These are phyloP conservation scores for Perithous albicinctus DNA, from an alignment of 2,888 invertebrate genomes.

Conservation along the genomic window DNA sequence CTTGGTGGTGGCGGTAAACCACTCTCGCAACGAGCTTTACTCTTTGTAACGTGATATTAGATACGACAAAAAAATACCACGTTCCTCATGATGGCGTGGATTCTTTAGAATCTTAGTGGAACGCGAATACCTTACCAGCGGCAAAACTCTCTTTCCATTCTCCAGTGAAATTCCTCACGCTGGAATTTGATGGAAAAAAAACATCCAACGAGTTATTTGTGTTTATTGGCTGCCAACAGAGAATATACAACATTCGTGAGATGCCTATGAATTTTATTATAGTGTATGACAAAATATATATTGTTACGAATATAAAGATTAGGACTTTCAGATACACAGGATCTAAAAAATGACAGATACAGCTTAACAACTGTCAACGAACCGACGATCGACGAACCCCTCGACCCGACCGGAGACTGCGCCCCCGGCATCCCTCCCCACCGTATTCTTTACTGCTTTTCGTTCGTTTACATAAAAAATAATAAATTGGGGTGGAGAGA, in stretches of 20 bases:
- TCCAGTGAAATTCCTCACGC: not conserved
- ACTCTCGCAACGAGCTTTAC: slow-evolving; percentile 28
- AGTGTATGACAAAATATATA: too few relatives aligned
- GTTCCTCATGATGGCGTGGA: slow-evolving; percentile 22
- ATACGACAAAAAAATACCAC: not conserved
- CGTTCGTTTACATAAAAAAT: too few relatives aligned
- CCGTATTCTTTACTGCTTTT: too few relatives aligned
- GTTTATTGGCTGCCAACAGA: not conserved
- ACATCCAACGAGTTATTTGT: not conserved
- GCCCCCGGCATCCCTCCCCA: too few relatives aligned
- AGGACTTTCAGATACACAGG: too few relatives aligned
- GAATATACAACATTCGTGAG: not conserved
- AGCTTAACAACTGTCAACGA: too few relatives aligned
- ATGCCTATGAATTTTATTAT: not conserved
- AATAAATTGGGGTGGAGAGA: too few relatives aligned
- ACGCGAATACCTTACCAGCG: not conserved
- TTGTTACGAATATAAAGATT: too few relatives aligned
- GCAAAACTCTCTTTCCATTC: not conserved
- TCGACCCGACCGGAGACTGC: too few relatives aligned
- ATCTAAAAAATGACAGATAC: too few relatives aligned
- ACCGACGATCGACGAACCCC: too few relatives aligned
- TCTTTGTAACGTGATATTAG: not conserved
- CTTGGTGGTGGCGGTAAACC: not conserved
- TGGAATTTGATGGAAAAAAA: slow-evolving; percentile 8
- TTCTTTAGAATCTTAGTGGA: slow-evolving; percentile 49